Evolutionary conservation across 1,140 invertebrate genomes (phyloP).

Genomic region (Caenorhabditis brenneri): DNA sequence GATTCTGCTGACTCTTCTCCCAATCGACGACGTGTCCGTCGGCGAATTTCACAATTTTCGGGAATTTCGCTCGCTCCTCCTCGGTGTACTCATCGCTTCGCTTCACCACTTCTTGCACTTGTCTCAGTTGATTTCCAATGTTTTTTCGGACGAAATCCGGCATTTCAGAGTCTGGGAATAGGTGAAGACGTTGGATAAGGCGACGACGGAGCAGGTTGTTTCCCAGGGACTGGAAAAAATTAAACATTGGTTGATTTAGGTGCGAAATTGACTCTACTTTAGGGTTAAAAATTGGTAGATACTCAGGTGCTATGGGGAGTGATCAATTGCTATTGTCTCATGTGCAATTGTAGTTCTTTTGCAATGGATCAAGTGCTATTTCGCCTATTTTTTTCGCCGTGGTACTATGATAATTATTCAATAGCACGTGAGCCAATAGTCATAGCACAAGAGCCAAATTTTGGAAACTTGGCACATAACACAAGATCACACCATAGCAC

Average conservation of each 20-base stretch:
- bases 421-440: no score
- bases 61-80: constrained; percentile 64
- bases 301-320: no score
- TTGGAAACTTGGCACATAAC: no score
- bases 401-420: no score
- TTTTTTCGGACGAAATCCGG: constrained; percentile 65
- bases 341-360: no score
- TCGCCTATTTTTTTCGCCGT: no score
- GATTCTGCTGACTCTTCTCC: constrained; percentile 56
- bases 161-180: constrained; percentile 68
- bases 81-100: constrained; percentile 68
- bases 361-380: no score
- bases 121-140: constrained; percentile 66
- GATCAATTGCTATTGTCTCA: no score
- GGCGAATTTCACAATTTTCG: constrained; percentile 54
- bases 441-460: no score
- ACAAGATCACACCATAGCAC: no score
- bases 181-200: constrained; percentile 65
- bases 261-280: no score
- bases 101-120: constrained; percentile 65
- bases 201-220: constrained; percentile 56
- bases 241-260: background rate
- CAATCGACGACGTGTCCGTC: constrained; percentile 62
- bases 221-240: constrained; percentile 56
- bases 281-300: no score